phyloP scores from a whole-genome alignment of 1,140 invertebrate species.

The Prorops nasuta region DNA sequence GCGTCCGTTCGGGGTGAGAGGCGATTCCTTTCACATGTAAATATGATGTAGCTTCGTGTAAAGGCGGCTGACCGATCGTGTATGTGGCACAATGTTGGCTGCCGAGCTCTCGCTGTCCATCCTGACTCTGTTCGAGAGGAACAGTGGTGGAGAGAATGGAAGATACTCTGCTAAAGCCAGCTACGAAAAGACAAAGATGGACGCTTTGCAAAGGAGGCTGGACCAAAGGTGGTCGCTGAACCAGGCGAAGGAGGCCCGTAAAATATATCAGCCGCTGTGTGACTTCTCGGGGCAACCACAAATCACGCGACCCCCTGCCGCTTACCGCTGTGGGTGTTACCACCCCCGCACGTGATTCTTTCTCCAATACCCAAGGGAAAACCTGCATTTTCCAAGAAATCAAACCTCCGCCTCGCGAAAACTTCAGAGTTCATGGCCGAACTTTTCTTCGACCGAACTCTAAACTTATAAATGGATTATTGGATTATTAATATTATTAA shows the following conservation, averaged over 20 bases:
- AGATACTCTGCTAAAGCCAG: no score
- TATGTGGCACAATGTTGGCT: slow-evolving; percentile 49
- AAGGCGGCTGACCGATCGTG: slow-evolving; percentile 49
- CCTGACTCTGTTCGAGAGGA: slow-evolving; percentile 10
- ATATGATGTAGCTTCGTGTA: slow-evolving; percentile 55
- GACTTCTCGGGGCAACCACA: slow-evolving; percentile 56
- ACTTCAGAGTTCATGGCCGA: no score
- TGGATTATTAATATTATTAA: no score
- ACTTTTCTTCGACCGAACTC: no score
- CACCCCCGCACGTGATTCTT: slow-evolving; percentile 20
- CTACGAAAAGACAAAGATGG: no score
- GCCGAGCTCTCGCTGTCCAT: slow-evolving; percentile 29
- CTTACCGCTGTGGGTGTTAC: slow-evolving; percentile 48
- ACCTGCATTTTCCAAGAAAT: no score
- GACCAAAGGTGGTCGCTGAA: not conserved
- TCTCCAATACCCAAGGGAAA: slow-evolving; percentile 5
- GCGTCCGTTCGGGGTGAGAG: no score
- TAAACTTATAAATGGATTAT: no score
- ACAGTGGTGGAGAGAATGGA: no score
- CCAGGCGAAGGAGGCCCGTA: slow-evolving; percentile 37
- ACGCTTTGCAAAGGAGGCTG: no score
- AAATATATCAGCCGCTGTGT: slow-evolving; percentile 58
- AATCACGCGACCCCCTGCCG: slow-evolving; percentile 57
- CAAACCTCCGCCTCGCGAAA: no score
- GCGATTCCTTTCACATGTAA: slow-evolving; percentile 57